phyloP scores from a whole-genome alignment of 2,888 invertebrate species.

The Drosophila mimica region DNA sequence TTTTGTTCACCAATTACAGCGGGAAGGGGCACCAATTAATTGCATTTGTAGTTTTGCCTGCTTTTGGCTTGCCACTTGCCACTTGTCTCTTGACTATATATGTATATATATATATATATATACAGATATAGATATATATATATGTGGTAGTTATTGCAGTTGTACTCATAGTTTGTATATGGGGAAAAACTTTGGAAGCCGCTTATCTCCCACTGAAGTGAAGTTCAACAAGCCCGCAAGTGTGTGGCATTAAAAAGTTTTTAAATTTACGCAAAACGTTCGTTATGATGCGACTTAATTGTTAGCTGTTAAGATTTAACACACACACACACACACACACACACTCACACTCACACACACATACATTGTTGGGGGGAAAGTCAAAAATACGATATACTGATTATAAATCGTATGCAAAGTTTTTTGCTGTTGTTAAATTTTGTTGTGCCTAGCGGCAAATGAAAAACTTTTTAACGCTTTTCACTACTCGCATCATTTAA shows the following conservation, averaged over 20 bases:
- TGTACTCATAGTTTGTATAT: conserved; percentile 67
- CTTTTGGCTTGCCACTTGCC: conserved; percentile 24
- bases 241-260: conserved; percentile 77
- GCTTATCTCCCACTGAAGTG: conserved; percentile 69
- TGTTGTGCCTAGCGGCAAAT: conserved; percentile 40
- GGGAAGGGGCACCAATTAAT: conserved; percentile 63
- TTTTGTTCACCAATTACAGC: conserved; percentile 31
- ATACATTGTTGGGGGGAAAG: not conserved
- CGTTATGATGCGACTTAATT: conserved; percentile 77
- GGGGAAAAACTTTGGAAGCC: conserved; percentile 72
- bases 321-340: conserved; percentile 28
- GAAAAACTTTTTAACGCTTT: conserved; percentile 32
- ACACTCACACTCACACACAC: conserved; percentile 5
- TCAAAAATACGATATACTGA: not conserved
- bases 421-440: conserved; percentile 51
- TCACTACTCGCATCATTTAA: conserved; percentile 8
- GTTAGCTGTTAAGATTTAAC: conserved; percentile 77
- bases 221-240: conserved; percentile 77
- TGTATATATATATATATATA: not conserved
- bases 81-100: conserved; percentile 35
- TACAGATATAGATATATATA: not conserved
- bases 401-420: conserved; percentile 16
- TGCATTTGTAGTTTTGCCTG: conserved; percentile 66
- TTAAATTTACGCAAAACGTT: conserved; percentile 75
- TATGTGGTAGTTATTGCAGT: conserved; percentile 66